phyloP scores from a whole-genome alignment of 1,140 invertebrate genomes.

The Meteorus sp. region DNA sequence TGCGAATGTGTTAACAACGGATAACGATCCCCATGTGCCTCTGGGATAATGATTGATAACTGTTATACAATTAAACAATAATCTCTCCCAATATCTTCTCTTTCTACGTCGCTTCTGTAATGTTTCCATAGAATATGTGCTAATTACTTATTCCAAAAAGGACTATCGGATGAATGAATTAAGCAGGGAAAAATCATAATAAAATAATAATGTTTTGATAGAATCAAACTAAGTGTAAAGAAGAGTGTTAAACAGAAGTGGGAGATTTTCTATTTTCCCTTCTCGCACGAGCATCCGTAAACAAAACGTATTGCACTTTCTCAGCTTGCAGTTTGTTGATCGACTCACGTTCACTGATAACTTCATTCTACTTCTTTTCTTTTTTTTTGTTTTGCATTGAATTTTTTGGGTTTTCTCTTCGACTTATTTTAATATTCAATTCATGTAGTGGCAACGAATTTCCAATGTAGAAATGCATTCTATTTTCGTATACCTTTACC shows the following conservation, averaged over 20 bases:
- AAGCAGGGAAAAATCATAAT: too few relatives aligned
- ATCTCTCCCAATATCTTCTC: constrained; percentile 15
- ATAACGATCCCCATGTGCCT: constrained; percentile 17
- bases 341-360: neutral
- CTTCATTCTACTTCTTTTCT: neutral
- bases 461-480: too few relatives aligned
- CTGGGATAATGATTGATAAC: constrained; percentile 11
- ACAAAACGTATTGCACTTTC: constrained; percentile 28
- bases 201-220: too few relatives aligned
- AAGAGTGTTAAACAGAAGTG: constrained; percentile 13
- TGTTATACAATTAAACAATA: constrained; percentile 11
- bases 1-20: constrained; percentile 37
- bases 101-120: constrained; percentile 18
- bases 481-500: too few relatives aligned
- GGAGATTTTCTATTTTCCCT: constrained; percentile 5
- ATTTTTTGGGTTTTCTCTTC: neutral
- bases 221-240: neutral
- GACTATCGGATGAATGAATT: too few relatives aligned
- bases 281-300: neutral
- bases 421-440: neutral
- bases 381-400: neutral
- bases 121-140: too few relatives aligned
- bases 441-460: too few relatives aligned
- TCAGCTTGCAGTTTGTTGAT: constrained; percentile 11
- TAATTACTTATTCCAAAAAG: too few relatives aligned